These are phyloP conservation scores for Trachelus stipa DNA, from an alignment of 2,888 invertebrate species.

Conservation along the genomic window DNA sequence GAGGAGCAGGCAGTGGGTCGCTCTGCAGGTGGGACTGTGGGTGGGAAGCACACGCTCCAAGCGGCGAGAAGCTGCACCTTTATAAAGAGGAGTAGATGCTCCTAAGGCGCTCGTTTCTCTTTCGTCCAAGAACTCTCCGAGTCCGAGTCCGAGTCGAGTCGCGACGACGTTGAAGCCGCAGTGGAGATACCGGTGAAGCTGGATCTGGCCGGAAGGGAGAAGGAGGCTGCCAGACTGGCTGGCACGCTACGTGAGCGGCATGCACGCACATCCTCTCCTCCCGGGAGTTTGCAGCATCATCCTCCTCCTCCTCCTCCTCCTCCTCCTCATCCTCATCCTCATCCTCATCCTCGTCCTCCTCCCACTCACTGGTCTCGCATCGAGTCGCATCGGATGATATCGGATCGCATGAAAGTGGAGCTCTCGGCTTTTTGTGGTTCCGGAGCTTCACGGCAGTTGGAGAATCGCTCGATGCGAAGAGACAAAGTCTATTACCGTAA, in stretches of 20 bases:
- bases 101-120: conserved; percentile 15
- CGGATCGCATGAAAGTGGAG: too few species aligned
- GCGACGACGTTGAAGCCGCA: neutral
- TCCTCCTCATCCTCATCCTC: conserved; percentile 26
- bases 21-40: conserved; percentile 53
- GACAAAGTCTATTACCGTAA: too few species aligned
- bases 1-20: conserved; percentile 35
- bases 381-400: too few species aligned
- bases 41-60: conserved; percentile 34
- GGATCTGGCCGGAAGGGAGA: conserved; percentile 27
- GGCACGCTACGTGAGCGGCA: conserved; percentile 63
- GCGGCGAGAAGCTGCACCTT: conserved; percentile 44
- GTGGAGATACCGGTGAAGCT: conserved; percentile 23
- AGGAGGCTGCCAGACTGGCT: conserved; percentile 35
- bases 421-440: too few species aligned
- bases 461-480: too few species aligned
- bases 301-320: conserved; percentile 9
- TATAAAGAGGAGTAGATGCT: conserved; percentile 55
- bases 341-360: conserved; percentile 21
- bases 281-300: too few species aligned
- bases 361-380: conserved; percentile 25
- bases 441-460: too few species aligned
- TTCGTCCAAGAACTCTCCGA: conserved; percentile 7
- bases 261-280: conserved; percentile 55
- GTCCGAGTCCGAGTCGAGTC: conserved; percentile 8